These are phyloP conservation scores for Epirrita christyi DNA, from an alignment of 2,888 invertebrate genomes.

Conservation along the genomic window DNA sequence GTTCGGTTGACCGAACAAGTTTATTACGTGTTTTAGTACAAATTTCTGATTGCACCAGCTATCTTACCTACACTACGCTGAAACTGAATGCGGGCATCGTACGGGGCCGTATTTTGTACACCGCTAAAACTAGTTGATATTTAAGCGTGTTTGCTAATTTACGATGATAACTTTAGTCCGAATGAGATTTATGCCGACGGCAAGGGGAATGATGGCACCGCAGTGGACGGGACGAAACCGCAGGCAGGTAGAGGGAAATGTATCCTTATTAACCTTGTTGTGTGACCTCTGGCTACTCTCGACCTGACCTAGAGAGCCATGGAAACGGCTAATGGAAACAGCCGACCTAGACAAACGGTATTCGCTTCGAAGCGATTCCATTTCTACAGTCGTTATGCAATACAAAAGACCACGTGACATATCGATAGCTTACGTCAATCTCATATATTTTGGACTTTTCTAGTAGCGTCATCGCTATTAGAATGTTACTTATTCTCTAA, in stretches of 20 bases:
- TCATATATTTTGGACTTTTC: too few relatives aligned
- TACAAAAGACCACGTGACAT: too few relatives aligned
- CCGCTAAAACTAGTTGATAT: slow-evolving; percentile 9
- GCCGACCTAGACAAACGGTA: too few relatives aligned
- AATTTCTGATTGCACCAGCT: neutral
- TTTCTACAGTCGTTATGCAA: too few relatives aligned
- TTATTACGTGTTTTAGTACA: too few relatives aligned
- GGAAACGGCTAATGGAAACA: slow-evolving; percentile 5
- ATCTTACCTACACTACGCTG: neutral
- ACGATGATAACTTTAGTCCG: slow-evolving; percentile 17
- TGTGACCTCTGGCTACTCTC: neutral
- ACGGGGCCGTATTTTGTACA: slow-evolving; percentile 1
- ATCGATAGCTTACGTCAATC: too few relatives aligned
- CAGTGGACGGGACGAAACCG: slow-evolving; percentile 1
- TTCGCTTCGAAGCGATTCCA: too few relatives aligned
- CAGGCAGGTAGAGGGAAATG: slow-evolving; percentile 5
- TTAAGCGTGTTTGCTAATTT: slow-evolving; percentile 18
- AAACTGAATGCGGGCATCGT: slow-evolving; percentile 6
- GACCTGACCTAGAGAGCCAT: neutral
- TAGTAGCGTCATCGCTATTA: too few relatives aligned
- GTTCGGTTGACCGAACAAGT: too few relatives aligned
- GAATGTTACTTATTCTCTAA: too few relatives aligned
- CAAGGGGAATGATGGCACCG: slow-evolving; percentile 5
- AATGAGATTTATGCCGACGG: slow-evolving; percentile 16
- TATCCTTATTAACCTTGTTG: slow-evolving; percentile 12